A percentile compares a stretch with the other conserved stretches of the same genome.
phyloP scores from a whole-genome alignment of 2,113 vertebrate species.

The Ameiurus melas region DNA sequence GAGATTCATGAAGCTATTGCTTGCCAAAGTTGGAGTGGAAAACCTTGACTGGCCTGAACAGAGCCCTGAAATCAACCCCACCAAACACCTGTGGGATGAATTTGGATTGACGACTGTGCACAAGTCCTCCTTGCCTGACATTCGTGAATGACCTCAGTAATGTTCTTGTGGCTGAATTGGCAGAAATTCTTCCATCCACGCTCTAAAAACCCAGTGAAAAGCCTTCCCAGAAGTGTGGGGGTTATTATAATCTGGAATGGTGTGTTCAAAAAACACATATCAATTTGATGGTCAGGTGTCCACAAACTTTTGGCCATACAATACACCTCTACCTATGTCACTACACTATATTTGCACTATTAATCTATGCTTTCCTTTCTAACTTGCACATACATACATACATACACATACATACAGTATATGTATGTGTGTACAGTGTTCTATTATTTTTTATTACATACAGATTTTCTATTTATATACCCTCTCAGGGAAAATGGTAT shows the following conservation, averaged over 20 bases:
- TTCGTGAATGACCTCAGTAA: neutral
- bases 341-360: neutral
- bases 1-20: neutral
- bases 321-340: neutral
- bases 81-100: neutral
- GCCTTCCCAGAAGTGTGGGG: neutral
- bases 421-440: neutral
- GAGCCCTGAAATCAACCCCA: neutral
- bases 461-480: neutral
- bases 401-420: too few relatives aligned
- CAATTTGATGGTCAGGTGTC: neutral
- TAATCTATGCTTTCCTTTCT: neutral
- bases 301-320: neutral
- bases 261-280: neutral
- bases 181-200: neutral
- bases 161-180: neutral
- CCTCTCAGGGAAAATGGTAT: too few relatives aligned
- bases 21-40: neutral
- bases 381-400: neutral
- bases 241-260: neutral
- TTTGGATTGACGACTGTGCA: neutral
- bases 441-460: too few relatives aligned
- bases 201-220: neutral
- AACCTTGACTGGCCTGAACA: neutral
- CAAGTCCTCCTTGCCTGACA: neutral